Conservation (phyloP, 2,797 vertebrate species). For the Buphagus erythrorhynchus region DNA sequence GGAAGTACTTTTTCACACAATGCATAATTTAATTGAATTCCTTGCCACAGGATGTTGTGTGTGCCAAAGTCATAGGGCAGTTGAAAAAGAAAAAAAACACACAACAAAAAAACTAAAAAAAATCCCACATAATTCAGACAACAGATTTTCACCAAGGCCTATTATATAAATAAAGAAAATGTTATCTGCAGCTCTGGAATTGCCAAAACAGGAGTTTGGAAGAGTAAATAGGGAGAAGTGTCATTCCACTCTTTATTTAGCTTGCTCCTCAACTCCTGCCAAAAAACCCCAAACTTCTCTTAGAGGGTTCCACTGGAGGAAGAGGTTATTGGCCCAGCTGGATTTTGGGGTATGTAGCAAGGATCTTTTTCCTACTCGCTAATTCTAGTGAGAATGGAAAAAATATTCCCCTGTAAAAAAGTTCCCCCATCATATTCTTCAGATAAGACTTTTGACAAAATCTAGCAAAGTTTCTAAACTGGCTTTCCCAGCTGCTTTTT, state of each 20-base stretch:
- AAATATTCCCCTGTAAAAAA: no score
- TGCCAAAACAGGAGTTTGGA: neutral
- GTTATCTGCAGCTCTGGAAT: neutral
- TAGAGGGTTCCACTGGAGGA: neutral
- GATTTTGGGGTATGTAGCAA: neutral
- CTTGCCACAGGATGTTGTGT: neutral
- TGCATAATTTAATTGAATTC: neutral
- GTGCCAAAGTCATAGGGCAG: neutral
- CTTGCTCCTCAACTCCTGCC: neutral
- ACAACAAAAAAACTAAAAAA: neutral
- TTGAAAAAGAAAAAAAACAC: neutral
- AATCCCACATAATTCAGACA: neutral
- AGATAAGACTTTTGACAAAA: neutral
- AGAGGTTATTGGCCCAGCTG: neutral
- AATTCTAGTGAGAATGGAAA: neutral
- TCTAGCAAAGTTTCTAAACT: neutral
- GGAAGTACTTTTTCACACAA: constrained; percentile 42
- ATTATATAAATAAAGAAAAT: neutral
- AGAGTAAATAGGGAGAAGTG: neutral
- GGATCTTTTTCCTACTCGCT: neutral
- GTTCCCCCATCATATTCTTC: neutral
- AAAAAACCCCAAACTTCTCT: neutral
- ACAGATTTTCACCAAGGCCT: neutral
- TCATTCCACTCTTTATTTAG: neutral
- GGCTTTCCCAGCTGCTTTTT: neutral